Conservation (phyloP, 2,113 vertebrate genomes). For the Microtus ochrogaster region DNA sequence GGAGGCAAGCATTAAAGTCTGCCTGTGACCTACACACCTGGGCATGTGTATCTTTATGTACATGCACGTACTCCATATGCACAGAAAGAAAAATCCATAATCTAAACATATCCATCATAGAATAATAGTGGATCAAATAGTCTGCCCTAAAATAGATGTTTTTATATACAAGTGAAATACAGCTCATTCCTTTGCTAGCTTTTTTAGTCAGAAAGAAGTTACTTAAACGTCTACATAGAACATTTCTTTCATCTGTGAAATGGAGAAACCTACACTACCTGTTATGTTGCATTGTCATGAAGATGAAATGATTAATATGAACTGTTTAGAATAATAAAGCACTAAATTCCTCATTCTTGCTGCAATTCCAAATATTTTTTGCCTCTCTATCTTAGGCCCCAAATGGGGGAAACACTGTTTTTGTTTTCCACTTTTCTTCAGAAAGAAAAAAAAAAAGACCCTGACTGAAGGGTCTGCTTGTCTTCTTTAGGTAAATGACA, state of each 20-base stretch:
- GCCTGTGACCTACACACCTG: background rate
- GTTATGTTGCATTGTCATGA: background rate
- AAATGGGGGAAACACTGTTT: background rate
- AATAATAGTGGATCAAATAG: background rate
- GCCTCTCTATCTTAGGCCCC: background rate
- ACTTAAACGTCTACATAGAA: background rate
- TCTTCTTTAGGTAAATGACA: slow-evolving; percentile 63
- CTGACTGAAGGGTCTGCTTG: slow-evolving; percentile 58
- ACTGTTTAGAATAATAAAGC: background rate
- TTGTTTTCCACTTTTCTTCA: background rate
- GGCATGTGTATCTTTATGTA: background rate
- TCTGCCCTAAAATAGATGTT: background rate
- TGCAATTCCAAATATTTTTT: slow-evolving; percentile 30
- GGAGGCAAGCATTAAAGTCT: background rate
- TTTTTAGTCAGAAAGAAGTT: background rate
- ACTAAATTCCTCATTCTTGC: background rate
- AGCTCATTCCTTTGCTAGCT: background rate
- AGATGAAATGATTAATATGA: background rate
- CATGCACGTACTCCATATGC: fast-evolving
- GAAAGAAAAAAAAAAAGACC: background rate
- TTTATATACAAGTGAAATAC: background rate
- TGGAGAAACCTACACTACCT: background rate
- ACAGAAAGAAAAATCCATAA: background rate
- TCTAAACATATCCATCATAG: background rate
- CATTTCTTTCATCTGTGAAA: background rate